These are phyloP conservation scores for Cotesia typhae DNA, from an alignment of 1,140 invertebrate species.

Conservation along the genomic window DNA sequence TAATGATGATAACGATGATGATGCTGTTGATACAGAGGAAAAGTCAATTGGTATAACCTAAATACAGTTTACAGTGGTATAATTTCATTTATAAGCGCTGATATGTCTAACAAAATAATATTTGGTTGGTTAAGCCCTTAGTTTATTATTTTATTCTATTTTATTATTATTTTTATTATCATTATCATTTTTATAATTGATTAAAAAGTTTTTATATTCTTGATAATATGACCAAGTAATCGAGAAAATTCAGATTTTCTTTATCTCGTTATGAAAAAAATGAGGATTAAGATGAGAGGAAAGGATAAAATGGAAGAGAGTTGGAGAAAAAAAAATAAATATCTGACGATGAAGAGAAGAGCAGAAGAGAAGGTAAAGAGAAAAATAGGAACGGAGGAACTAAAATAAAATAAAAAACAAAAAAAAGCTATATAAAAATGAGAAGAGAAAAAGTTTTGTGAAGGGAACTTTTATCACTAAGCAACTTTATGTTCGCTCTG, in stretches of 20 bases:
- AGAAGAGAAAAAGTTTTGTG: slow-evolving; percentile 26
- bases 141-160: neutral
- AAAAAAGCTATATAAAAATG: neutral
- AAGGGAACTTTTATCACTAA: slow-evolving; percentile 33
- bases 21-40: no score
- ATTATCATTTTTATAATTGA: neutral
- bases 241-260: slow-evolving; percentile 27
- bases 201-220: slow-evolving; percentile 20
- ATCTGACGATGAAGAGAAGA: slow-evolving; percentile 18
- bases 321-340: slow-evolving; percentile 10
- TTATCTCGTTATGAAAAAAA: slow-evolving; percentile 20
- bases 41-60: slow-evolving; percentile 2
- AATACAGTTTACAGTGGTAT: neutral
- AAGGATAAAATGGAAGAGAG: slow-evolving; percentile 2
- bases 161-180: neutral
- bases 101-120: no score
- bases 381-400: neutral
- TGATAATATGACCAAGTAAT: slow-evolving; percentile 19
- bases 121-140: neutral
- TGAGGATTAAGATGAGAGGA: slow-evolving; percentile 1
- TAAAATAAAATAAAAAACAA: no score
- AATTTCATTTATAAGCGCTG: neutral
- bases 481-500: slow-evolving; percentile 28
- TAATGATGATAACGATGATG: no score
- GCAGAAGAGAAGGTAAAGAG: slow-evolving; percentile 1